phyloP scores from a whole-genome alignment of 2,113 vertebrate species.

The Corythornis madagascariensis region DNA sequence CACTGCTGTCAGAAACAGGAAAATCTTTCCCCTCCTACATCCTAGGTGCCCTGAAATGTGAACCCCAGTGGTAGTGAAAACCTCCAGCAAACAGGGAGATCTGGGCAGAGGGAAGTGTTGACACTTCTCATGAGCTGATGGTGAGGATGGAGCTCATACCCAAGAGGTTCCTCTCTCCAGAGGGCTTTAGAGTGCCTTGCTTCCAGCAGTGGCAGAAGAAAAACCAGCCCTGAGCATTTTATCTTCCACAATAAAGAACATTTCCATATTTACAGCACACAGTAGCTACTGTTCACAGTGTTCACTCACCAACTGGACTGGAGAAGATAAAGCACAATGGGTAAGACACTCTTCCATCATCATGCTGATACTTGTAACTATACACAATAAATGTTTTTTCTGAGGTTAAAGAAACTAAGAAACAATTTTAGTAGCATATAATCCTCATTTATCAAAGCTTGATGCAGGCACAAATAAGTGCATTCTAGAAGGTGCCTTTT shows the following conservation, averaged over 20 bases:
- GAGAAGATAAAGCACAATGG: conserved; percentile 98
- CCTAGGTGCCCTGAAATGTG: background rate
- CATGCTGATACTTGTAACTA: conserved; percentile 95
- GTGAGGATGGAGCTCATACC: background rate
- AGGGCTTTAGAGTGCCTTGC: background rate
- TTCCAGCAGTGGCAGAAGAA: background rate
- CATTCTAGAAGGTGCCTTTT: background rate
- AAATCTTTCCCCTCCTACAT: background rate
- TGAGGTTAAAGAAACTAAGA: conserved; percentile 84
- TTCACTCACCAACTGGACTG: conserved; percentile 90
- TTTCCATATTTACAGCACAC: background rate
- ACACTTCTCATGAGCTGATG: background rate
- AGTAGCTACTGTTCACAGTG: background rate
- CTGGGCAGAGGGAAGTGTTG: background rate
- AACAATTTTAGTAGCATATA: background rate
- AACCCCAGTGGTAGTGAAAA: background rate
- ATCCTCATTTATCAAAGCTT: background rate
- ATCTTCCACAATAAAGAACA: background rate
- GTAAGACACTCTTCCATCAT: conserved; percentile 95
- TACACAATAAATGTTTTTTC: conserved; percentile 93
- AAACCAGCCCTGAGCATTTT: background rate
- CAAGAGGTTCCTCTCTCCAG: background rate
- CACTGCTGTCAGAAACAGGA: background rate
- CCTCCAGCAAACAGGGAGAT: background rate
- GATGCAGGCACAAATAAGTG: background rate